phyloP scores from a whole-genome alignment of 2,888 invertebrate species.

The Euzophera pinguis region DNA sequence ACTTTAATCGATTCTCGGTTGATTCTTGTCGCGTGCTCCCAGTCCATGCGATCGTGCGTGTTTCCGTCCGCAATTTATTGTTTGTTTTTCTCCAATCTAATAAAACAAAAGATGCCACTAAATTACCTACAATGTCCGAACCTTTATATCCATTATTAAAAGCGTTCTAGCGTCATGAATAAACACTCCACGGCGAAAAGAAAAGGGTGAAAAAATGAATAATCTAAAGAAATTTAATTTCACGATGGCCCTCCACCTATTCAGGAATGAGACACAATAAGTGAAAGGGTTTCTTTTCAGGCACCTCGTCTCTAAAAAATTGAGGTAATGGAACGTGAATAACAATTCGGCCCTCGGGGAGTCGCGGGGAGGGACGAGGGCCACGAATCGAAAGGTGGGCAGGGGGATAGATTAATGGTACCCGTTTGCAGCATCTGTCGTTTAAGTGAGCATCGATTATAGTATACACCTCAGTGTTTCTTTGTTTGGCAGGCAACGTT shows the following conservation, averaged over 20 bases:
- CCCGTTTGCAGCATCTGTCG: conserved; percentile 78
- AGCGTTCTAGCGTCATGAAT: conserved; percentile 24
- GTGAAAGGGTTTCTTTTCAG: conserved; percentile 74
- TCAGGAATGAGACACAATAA: conserved; percentile 72
- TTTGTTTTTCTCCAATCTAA: conserved; percentile 22
- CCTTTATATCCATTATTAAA: conserved; percentile 24
- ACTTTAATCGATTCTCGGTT: conserved; percentile 63
- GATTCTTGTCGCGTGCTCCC: conserved; percentile 47
- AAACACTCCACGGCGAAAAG: conserved; percentile 31
- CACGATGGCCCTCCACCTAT: conserved; percentile 57
- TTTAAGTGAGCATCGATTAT: conserved; percentile 77
- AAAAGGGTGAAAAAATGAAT: conserved; percentile 44
- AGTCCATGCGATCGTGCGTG: conserved; percentile 34
- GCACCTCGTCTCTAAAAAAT: conserved; percentile 73
- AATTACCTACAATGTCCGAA: conserved; percentile 18
- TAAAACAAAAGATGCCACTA: conserved; percentile 12
- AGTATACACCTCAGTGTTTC: conserved; percentile 69
- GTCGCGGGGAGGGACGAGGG: conserved; percentile 23
- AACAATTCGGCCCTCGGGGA: conserved; percentile 67
- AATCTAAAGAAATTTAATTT: conserved; percentile 67
- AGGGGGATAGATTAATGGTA: conserved; percentile 70
- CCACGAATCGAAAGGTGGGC: conserved; percentile 32
- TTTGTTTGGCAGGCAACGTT: conserved; percentile 66
- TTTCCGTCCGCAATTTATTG: conserved; percentile 32
- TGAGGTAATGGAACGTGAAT: conserved; percentile 79